A percentile compares a stretch with the other conserved stretches of the same genome.
Evolutionary conservation across 2,888 invertebrate species (phyloP).

Genomic region (Heliconius charithonia): DNA sequence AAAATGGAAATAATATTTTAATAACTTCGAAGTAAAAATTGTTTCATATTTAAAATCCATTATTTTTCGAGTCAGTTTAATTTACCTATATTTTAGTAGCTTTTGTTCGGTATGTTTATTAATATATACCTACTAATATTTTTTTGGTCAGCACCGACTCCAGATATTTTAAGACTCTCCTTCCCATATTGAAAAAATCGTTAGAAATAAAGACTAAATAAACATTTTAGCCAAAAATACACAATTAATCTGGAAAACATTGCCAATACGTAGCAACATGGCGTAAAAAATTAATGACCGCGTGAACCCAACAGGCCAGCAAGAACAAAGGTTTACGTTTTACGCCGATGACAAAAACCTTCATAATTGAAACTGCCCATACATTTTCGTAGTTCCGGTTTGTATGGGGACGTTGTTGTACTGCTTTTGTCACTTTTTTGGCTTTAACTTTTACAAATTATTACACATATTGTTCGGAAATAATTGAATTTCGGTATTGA

Average conservation of each 20-base stretch:
- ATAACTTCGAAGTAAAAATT: too few species aligned
- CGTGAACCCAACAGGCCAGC: constrained; percentile 11
- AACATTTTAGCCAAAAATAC: not conserved
- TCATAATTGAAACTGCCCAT: constrained; percentile 38
- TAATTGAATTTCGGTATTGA: constrained; percentile 17
- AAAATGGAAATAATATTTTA: too few species aligned
- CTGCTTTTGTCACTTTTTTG: constrained; percentile 31
- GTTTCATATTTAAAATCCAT: too few species aligned
- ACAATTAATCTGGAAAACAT: constrained; percentile 1
- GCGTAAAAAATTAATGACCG: constrained; percentile 21
- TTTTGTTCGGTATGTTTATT: too few species aligned
- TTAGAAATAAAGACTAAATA: not conserved
- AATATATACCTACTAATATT: too few species aligned
- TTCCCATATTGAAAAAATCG: not conserved
- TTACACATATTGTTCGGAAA: constrained; percentile 19
- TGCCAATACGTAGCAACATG: not conserved
- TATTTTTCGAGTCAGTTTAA: too few species aligned
- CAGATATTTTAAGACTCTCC: too few species aligned
- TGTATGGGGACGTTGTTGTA: constrained; percentile 17
- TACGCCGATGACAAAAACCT: constrained; percentile 35
- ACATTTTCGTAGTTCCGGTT: constrained; percentile 22
- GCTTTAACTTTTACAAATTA: constrained; percentile 19
- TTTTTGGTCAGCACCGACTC: too few species aligned
- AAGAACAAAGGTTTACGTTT: constrained; percentile 17
- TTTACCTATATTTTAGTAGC: too few species aligned